Evolutionary conservation across 2,888 invertebrate species (phyloP), one percentile per base, ranked within the genome.

Genomic region (Dynastes maya): DNA sequence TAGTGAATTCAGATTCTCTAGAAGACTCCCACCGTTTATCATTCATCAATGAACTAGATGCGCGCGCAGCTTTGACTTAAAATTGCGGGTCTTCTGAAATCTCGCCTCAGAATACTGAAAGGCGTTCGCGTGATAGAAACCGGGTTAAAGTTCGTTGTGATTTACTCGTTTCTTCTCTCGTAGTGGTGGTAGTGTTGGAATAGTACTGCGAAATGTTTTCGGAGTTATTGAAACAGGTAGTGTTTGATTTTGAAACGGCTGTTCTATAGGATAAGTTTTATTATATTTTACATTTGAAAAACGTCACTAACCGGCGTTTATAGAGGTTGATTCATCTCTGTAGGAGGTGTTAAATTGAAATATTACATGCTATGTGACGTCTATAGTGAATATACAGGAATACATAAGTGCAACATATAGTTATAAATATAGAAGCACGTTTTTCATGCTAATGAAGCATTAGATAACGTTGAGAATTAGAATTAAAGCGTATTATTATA

Each of bases 41-140:
- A 61, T 29, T 74, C 74, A 76, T 76, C 55, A 76, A 76, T 76
- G 76, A 76, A 76, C 40, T 13, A n/a, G 16, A 27, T 76, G 76
- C 76, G 68, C 29, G 58, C 65, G 58, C 76, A 45, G 9, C 55
- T 8, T 8, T 5, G 6, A 16, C 27, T 68, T 68, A 53, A 55
- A 53, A 76, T 40, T 76, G 53, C 68, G 76, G 55, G 40, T 55
- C 63, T 76, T 76, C 76, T 13, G 45, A 76, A 76, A 55, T 61
- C 58, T 58, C 11, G 37, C 16, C 45, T 22, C 67, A 76, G 67
- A 76, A 37, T 27, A 49, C 13, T 13, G 16, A 32, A 76, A 45
- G 27, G 37, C 63, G 11, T 53, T 51, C 51, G 76, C 45, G 45
- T 45, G 45, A 11, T 45, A 45, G 40, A 40, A 40, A 40, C 8